Base-by-base conservation (phyloP, 1,140 invertebrate genomes). In the Stegodyphus dumicola region DNA sequence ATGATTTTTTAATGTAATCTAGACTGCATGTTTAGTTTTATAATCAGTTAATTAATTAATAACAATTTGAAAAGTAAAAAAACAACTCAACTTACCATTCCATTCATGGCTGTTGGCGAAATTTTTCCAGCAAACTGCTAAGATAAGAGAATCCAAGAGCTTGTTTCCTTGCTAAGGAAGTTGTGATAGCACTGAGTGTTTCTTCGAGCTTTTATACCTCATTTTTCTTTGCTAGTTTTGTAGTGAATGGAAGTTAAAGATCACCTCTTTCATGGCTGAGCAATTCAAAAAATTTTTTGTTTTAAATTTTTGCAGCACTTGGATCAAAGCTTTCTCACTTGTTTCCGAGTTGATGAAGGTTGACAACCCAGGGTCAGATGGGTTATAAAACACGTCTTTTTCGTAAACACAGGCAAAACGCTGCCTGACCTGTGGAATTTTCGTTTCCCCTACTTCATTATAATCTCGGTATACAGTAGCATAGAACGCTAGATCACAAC, bases 361-460 rank as follows among this genome's bases (percentile, higher is more conserved):
- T 73, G 78, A 81, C 78, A 73, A 15, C 17, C 78, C 78, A 81
- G 78, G 78, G 78, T 81, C 78, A 65, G 69, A 7, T 60, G 49
- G 64, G 52, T 6, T 48, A 73, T 81, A 81, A 81, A 81, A 49
- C 48, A 70, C 67, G 67, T 79, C 52, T 79, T 79, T 70, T 70
- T 65, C n/a, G 17, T 18, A 51, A 11, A 33, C n/a, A 69, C 52
- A n/a, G 17, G 18, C 49, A 60, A 60, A 60, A 60, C 9, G 56
- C 33, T 76, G 71, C 56, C 56, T 81, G 78, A 81, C 78, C 78
- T 49, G 69, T 11, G 69, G 78, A 81, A 81, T 78, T 33, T 33
- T 33, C 33, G 33, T 69, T 80, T 70, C 17, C n/a, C 15, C 18
- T 66, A 52, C 71, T 51, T 80, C n/a, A 51, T 69, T 9, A 49